These are phyloP conservation scores for Bombus terrestris DNA, from an alignment of 1,140 invertebrate genomes.

Conservation along the genomic window DNA sequence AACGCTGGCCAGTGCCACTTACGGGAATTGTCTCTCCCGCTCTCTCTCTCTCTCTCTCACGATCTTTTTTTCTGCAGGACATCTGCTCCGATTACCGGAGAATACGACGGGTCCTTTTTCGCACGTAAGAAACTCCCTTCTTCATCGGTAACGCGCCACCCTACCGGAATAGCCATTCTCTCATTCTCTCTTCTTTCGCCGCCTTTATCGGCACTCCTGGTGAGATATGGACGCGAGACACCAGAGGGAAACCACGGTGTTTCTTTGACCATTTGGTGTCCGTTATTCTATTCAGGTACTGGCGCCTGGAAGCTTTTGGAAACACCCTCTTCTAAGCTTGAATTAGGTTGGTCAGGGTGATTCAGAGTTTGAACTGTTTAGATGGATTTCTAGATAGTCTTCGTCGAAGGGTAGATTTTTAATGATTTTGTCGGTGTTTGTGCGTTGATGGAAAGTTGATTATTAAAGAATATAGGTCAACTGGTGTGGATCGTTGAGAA, in stretches of 20 bases:
- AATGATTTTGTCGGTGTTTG: accelerated
- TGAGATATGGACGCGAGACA: background rate
- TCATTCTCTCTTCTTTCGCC: background rate
- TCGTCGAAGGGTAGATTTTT: background rate
- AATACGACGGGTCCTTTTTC: constrained; percentile 54
- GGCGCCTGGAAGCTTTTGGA: background rate
- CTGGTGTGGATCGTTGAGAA: too few species aligned
- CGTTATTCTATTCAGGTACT: too few species aligned
- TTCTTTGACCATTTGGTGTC: background rate
- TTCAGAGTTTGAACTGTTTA: too few species aligned
- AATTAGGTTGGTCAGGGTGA: background rate
- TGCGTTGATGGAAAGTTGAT: background rate
- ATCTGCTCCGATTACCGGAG: constrained; percentile 67
- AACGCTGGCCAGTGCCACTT: constrained; percentile 47
- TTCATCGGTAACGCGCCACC: background rate
- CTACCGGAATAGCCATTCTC: constrained; percentile 19
- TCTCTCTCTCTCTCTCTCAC: background rate
- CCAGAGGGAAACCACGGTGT: background rate
- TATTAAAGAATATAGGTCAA: background rate
- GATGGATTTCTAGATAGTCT: too few species aligned
- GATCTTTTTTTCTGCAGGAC: constrained; percentile 43
- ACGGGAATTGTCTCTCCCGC: constrained; percentile 53
- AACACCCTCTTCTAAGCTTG: background rate
- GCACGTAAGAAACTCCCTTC: constrained; percentile 35
- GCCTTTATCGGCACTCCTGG: background rate